Evolutionary conservation across 2,888 invertebrate species (phyloP).

Genomic region (Drosophila merina): DNA sequence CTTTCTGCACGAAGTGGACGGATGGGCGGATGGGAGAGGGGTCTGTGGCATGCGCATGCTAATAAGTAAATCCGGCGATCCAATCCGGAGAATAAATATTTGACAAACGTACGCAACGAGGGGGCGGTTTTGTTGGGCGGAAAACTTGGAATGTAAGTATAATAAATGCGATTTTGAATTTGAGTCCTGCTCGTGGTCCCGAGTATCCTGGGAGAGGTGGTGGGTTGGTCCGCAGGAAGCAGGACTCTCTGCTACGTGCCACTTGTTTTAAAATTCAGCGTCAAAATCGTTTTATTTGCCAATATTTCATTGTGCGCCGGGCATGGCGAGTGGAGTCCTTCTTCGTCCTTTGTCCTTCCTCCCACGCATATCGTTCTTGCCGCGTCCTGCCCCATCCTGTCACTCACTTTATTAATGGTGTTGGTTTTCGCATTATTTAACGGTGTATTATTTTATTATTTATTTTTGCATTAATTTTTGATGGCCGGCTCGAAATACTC

Average conservation of each 20-base stretch:
- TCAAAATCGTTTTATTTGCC: constrained; percentile 83
- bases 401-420: constrained; percentile 80
- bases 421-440: constrained; percentile 82
- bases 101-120: constrained; percentile 71
- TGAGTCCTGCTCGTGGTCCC: constrained; percentile 21
- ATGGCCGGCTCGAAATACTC: constrained; percentile 49
- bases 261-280: constrained; percentile 83
- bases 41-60: constrained; percentile 72
- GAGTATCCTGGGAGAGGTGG: background rate
- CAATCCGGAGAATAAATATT: constrained; percentile 81
- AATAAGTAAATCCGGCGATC: constrained; percentile 80
- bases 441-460: constrained; percentile 82
- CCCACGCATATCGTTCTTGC: background rate
- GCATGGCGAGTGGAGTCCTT: constrained; percentile 29
- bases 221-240: background rate
- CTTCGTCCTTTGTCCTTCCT: constrained; percentile 16
- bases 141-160: constrained; percentile 72
- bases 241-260: constrained; percentile 67
- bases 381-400: constrained; percentile 33
- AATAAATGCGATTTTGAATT: constrained; percentile 74
- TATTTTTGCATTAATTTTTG: constrained; percentile 81
- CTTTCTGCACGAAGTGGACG: constrained; percentile 17
- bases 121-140: constrained; percentile 15
- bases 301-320: constrained; percentile 77
- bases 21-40: constrained; percentile 3